Base-by-base conservation (phyloP, 2,113 vertebrate species). In the Geococcyx californianus region DNA sequence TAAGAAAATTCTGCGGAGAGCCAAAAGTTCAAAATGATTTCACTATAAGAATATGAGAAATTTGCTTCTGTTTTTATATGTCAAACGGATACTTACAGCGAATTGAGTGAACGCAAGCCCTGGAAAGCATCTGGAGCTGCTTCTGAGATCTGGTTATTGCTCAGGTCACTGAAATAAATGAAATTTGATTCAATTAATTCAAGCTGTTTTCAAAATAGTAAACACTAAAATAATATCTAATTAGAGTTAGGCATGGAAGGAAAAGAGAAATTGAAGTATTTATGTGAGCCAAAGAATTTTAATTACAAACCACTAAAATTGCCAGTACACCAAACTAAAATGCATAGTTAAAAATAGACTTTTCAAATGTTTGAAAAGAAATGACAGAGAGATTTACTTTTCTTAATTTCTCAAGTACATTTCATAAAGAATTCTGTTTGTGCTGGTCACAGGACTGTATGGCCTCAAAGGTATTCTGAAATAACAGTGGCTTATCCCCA, bases 141-240 rank as follows among this genome's bases (percentile, higher is more conserved):
- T 97, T 99, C 99, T 28, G 99, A 99, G 94, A 99, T 99, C 97
- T 99, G 99, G 97, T 99, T 99, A 98, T 99, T 99, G 94, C 99
- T 99, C 94, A 99, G 97, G 98, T 99, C 99, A 95, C 99, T 99
- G 97, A 79, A 97, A 97, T 74, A 56, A 96, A 97, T 8, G 13
- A 86, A 31, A 69, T 81, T 79, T 62, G 23, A 75, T 87, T 95
- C 47, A 84, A 92, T 91, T 87, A 81, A 80, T 86, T 87, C 20
- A 95, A 91, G 9, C 7, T 45, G 45, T 62, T 77, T 79, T 83
- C 34, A 40, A 84, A 87, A 63, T 14, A 76, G 56, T 33, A 45
- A 77, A 59, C 0, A 8, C 68, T 68, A 84, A 67, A 87, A 90
- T 54, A 84, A 62, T 68, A 87, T 7, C 10, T 26, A 56, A 73